Conservation (phyloP, 2,113 vertebrate species). For the Oceanodroma tethys region DNA sequence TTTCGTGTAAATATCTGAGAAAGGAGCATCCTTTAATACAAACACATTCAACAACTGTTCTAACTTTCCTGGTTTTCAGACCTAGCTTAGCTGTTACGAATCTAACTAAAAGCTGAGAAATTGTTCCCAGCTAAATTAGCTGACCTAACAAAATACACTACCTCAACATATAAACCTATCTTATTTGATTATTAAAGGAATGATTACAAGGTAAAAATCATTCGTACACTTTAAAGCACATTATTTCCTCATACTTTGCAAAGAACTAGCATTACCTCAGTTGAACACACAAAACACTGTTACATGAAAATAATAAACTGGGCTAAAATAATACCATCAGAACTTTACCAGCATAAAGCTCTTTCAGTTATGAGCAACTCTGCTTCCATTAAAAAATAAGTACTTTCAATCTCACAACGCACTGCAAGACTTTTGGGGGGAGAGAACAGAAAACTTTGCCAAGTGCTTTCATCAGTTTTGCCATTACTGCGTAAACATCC, state of each 20-base stretch:
- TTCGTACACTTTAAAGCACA: background rate
- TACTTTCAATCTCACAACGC: background rate
- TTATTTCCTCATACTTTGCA: background rate
- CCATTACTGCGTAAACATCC: background rate
- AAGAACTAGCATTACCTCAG: background rate
- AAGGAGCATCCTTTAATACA: background rate
- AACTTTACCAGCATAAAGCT: background rate
- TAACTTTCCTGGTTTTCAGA: background rate
- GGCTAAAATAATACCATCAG: background rate
- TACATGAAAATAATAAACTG: background rate
- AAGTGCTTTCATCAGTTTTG: background rate
- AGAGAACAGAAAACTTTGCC: background rate
- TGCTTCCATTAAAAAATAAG: background rate
- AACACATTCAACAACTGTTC: background rate
- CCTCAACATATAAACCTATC: background rate
- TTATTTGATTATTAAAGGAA: background rate
- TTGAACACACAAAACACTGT: background rate
- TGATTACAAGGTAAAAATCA: background rate
- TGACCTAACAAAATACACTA: background rate
- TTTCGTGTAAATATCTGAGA: background rate
- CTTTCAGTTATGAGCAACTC: background rate
- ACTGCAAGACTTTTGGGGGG: background rate
- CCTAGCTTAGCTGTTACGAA: background rate
- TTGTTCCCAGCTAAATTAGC: background rate
- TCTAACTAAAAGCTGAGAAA: background rate